A percentile compares a stretch with the other conserved stretches of the same genome.
Evolutionary conservation across 2,113 vertebrate species (phyloP).

Genomic region (Eptesicus fuscus): DNA sequence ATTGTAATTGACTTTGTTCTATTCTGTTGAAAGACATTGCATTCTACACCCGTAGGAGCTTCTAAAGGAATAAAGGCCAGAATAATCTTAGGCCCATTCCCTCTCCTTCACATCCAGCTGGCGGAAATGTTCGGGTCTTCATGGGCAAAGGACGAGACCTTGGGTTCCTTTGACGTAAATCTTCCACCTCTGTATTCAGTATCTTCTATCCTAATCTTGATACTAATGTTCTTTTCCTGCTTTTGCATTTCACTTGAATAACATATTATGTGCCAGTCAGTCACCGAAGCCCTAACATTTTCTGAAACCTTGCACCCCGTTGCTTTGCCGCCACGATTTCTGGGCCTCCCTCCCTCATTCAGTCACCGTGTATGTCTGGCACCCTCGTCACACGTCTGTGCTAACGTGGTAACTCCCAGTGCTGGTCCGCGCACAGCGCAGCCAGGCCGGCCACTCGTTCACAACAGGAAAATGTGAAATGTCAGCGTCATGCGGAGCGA

Average conservation of each 20-base stretch:
- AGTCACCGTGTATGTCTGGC: constrained; percentile 17
- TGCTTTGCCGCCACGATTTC: not conserved
- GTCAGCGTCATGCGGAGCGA: constrained; percentile 49
- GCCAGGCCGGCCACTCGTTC: constrained; percentile 43
- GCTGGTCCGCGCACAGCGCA: not conserved
- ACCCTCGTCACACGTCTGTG: not conserved
- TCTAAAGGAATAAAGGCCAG: not conserved
- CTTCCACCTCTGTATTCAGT: not conserved
- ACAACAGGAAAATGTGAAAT: constrained; percentile 37
- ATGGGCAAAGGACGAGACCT: not conserved
- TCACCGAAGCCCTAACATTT: not conserved
- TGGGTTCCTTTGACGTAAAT: not conserved
- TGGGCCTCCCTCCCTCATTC: constrained; percentile 3
- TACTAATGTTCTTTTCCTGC: not conserved
- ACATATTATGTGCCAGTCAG: not conserved
- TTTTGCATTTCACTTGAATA: not conserved
- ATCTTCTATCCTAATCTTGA: not conserved
- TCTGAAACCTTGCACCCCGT: not conserved
- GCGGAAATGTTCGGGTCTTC: not conserved
- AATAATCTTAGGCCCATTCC: not conserved
- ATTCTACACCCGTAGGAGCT: not conserved
- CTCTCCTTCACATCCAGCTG: not conserved
- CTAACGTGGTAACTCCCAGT: not conserved
- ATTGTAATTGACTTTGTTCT: not conserved
- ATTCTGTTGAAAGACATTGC: not conserved